A percentile compares a stretch with the other conserved stretches of the same genome.
These are phyloP conservation scores for Euphonia xanthogaster DNA, from an alignment of 2,797 vertebrate species.

Conservation along the genomic window DNA sequence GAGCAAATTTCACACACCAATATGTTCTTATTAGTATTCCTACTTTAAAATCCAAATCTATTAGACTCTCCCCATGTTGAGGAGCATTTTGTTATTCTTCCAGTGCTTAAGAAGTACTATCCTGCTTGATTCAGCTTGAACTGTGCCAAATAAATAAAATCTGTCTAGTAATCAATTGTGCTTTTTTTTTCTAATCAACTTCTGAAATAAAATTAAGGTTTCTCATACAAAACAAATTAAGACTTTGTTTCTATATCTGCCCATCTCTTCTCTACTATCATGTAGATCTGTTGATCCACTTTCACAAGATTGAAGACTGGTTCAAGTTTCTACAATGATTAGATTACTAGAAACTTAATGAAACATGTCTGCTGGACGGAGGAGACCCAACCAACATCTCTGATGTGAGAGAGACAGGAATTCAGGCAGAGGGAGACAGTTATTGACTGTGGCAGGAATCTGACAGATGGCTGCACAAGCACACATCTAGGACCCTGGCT, in stretches of 20 bases:
- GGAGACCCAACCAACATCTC: not conserved
- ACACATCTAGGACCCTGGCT: not conserved
- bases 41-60: not conserved
- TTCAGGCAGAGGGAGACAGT: not conserved
- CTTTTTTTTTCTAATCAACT: not conserved
- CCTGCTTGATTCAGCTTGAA: not conserved
- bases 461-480: not conserved
- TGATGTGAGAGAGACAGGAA: not conserved
- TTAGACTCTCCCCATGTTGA: not conserved
- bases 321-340: not conserved
- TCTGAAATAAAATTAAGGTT: not conserved
- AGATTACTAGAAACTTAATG: not conserved
- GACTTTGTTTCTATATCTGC: not conserved
- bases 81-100: not conserved
- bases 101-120: not conserved
- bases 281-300: not conserved
- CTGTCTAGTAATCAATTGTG: not conserved
- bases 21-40: not conserved
- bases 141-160: not conserved
- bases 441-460: not conserved
- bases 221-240: not conserved
- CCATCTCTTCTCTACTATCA: not conserved
- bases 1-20: not conserved
- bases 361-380: not conserved
- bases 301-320: not conserved